These are phyloP conservation scores for Alcis repandata DNA, from an alignment of 2,888 invertebrate species.

Conservation along the genomic window DNA sequence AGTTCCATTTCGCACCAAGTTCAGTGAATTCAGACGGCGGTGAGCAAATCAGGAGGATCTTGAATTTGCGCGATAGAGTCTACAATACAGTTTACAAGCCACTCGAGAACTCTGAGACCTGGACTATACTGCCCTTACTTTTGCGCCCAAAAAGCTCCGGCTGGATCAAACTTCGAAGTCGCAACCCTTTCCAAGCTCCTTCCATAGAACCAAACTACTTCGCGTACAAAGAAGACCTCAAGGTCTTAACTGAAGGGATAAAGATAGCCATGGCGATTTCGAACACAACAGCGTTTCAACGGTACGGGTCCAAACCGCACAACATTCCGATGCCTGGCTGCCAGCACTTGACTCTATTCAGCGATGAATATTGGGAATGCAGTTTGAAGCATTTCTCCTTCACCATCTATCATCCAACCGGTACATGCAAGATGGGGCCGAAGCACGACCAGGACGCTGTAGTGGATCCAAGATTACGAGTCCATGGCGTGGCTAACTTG, in stretches of 20 bases:
- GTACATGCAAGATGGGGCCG: slow-evolving; percentile 96
- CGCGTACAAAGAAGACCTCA: slow-evolving; percentile 93
- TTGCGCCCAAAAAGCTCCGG: slow-evolving; percentile 96
- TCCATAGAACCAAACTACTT: slow-evolving; percentile 97
- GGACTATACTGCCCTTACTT: slow-evolving; percentile 93
- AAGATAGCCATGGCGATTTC: slow-evolving; percentile 93
- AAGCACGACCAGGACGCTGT: slow-evolving; percentile 91
- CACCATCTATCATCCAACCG: slow-evolving; percentile 94
- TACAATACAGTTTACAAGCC: slow-evolving; percentile 95
- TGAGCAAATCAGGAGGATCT: slow-evolving; percentile 91
- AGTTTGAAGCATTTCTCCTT: slow-evolving; percentile 92
- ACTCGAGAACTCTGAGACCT: slow-evolving; percentile 91
- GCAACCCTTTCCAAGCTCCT: slow-evolving; percentile 93
- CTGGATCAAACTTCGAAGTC: slow-evolving; percentile 92
- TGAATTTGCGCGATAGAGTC: slow-evolving; percentile 92
- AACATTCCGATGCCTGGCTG: slow-evolving; percentile 94
- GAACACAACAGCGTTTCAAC: slow-evolving; percentile 92
- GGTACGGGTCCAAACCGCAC: slow-evolving; percentile 92
- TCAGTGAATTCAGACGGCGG: slow-evolving; percentile 94
- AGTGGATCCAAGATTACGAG: slow-evolving; percentile 91
- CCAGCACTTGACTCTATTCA: slow-evolving; percentile 89
- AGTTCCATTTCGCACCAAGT: slow-evolving; percentile 95
- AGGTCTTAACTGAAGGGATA: slow-evolving; percentile 93
- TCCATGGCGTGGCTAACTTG: slow-evolving; percentile 92
- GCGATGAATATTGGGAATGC: slow-evolving; percentile 96